Base-by-base conservation (phyloP, 2,888 invertebrate genomes). In the Aricia artaxerxes region DNA sequence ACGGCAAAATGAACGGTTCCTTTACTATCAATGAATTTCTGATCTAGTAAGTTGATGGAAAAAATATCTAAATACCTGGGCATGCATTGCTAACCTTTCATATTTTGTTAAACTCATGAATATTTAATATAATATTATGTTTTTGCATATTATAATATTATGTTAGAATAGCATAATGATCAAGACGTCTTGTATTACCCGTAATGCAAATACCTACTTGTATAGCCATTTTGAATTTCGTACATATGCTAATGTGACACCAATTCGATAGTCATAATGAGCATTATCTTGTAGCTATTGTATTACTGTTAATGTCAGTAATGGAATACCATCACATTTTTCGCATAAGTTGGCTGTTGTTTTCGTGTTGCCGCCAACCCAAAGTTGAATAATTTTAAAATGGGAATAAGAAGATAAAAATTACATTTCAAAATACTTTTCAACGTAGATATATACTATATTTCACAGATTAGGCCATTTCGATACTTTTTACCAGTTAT, bases 181-280 rank as follows among this genome's bases (percentile, higher is more conserved):
- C 9, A 7, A 64, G 31, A 24, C 24, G 24, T 64, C 31, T 31
- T 64, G 2, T 64, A 24, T 24, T 24, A 64, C 3, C 64, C 64
- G 64, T 64, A 64, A 64, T 64, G 64, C 64, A 64, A 64, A 64
- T 64, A 64, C 24, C 24, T 24, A 24, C 64, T 69, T 13, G 69
- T 69, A 69, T 24, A 69, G 69, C 69, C 69, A 69, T 69, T 69
- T 69, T 69, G 69, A 35, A 69, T 69, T 69, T 69, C 11, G 69
- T 69, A 35, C 69, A 31, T 69, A 69, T 69, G 69, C 69, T 69
- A 69, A 69, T 69, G 69, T 69, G 69, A 69, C 69, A 31, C 35
- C 69, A 35, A 69, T 69, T 69, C 35, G 4, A 69, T 35, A 69
- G 69, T 35, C 69, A 69, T 69, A 35, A 69, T 69, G 13, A 69